Evolutionary conservation across 1,140 invertebrate genomes (phyloP).

Genomic region (Nasonia vitripennis): DNA sequence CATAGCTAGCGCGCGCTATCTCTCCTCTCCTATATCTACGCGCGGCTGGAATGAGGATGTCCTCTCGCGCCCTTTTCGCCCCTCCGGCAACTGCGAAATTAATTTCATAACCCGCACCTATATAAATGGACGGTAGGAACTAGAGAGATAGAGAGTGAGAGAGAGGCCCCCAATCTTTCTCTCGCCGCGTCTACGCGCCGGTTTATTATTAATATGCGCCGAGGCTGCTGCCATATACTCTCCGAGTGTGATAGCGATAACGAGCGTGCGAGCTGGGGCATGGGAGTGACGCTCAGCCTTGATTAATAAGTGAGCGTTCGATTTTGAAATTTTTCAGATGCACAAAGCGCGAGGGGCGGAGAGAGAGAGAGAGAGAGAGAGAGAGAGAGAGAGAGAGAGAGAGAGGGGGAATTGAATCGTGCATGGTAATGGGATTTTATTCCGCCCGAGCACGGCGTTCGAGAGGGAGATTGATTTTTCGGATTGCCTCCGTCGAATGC

Average conservation of each 20-base stretch:
- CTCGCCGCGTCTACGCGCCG: background rate
- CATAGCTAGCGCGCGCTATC: conserved; percentile 51
- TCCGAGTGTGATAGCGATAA: background rate
- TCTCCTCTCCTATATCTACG: conserved; percentile 51
- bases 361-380: too few relatives aligned
- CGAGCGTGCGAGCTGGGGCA: background rate
- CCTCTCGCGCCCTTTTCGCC: conserved; percentile 52
- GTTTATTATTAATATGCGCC: background rate
- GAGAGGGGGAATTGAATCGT: too few relatives aligned
- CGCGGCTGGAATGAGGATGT: conserved; percentile 65
- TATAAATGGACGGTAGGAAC: background rate
- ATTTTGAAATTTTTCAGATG: background rate
- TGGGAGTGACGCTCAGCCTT: background rate
- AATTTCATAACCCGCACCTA: conserved; percentile 1
- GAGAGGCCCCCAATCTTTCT: background rate
- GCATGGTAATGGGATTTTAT: too few relatives aligned
- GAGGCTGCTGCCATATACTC: background rate
- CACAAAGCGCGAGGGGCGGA: too few relatives aligned
- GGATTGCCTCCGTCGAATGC: too few relatives aligned
- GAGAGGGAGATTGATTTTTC: too few relatives aligned
- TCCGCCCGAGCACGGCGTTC: too few relatives aligned
- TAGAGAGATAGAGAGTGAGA: background rate
- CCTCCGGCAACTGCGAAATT: background rate
- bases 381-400: too few relatives aligned
- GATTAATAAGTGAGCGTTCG: background rate